Evolutionary conservation across 2,888 invertebrate species (phyloP), one percentile per base, ranked within the genome.

Genomic region (Eumacrocentrus americanus): DNA sequence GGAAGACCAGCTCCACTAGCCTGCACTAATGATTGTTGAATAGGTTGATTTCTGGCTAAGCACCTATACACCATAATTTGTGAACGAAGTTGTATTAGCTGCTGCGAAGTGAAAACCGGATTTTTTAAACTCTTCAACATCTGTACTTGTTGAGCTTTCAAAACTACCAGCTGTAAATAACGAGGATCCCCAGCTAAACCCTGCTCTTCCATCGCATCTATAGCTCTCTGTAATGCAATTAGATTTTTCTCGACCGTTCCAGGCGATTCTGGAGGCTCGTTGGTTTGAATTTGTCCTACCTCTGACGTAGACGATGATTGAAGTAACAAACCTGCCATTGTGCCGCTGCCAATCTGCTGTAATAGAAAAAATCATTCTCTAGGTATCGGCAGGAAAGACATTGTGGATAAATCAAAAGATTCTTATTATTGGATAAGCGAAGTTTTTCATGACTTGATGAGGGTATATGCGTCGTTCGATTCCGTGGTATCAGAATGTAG

Each of bases 1-100:
- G 75, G 72, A 70, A 75, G 72, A 69, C 74, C 70, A 44, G 75
- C 77, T 70, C 75, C 74, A 70, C 78, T n/a, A n/a, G n/a, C 89
- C 78, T 90, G 89, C 29, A 85, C 83, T 44, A 92, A 82, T 77
- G 91, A 91, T 73, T 91, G 92, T 1, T 93, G 89, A 25, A 98
- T 83, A 0, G 94, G 92, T 79, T 96, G 95, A 82, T 94, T 96
- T 66, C 97, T 87, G n/a, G 96, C 93, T 63, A 98, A 83, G 75
- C 92, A 86, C 59, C 96, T 88, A 80, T 97, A 98, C 0, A 96
- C 97, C 84, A 94, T 92, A 73, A 98, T 97, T 83, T 98, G 98
- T 6, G 94, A 90, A 67, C 94, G 87, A 47, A 98, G 83, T 83
- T 97, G 95, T 69, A 91, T 89, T 67, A 97, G 86, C 79, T 98